Evolutionary conservation across 2,888 invertebrate genomes (phyloP).

Genomic region (Drosophila diplacantha): DNA sequence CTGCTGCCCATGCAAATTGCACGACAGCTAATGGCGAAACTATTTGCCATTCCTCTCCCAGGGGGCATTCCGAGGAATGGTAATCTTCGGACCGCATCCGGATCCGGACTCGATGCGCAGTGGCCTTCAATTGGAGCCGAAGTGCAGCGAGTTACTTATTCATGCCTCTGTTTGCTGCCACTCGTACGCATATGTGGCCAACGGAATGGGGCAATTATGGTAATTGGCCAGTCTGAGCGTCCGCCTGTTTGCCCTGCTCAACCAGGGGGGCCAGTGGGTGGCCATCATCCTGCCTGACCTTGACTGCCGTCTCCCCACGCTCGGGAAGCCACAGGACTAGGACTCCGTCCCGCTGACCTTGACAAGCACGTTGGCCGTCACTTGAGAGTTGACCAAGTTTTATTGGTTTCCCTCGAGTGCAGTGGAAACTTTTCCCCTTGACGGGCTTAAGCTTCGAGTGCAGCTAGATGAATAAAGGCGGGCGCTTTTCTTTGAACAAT

Average conservation of each 20-base stretch:
- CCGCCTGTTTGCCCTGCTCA: conserved; percentile 14
- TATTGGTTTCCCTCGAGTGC: conserved; percentile 48
- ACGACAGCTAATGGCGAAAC: conserved; percentile 25
- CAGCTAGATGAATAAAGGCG: neutral
- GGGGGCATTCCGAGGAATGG: conserved; percentile 1
- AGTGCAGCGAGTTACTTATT: conserved; percentile 20
- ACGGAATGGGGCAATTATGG: conserved; percentile 40
- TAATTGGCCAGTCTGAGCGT: conserved; percentile 43
- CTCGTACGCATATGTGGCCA: conserved; percentile 11
- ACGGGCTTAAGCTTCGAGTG: neutral
- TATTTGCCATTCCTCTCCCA: conserved; percentile 23
- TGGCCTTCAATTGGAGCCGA: conserved; percentile 24
- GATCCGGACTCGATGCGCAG: neutral
- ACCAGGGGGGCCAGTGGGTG: neutral
- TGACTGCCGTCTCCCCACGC: conserved; percentile 21
- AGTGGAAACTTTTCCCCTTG: conserved; percentile 20
- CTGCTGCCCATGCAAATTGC: conserved; percentile 26
- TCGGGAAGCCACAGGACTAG: conserved; percentile 6
- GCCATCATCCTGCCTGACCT: conserved; percentile 13
- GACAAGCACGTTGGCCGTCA: conserved; percentile 38
- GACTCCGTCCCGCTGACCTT: conserved; percentile 35
- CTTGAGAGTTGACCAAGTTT: conserved; percentile 63
- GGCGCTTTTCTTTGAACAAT: conserved; percentile 14
- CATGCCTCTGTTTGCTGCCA: conserved; percentile 10
- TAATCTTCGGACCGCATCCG: neutral